These are phyloP conservation scores for Tringa solitaria DNA, from an alignment of 2,113 vertebrate genomes.

Conservation along the genomic window DNA sequence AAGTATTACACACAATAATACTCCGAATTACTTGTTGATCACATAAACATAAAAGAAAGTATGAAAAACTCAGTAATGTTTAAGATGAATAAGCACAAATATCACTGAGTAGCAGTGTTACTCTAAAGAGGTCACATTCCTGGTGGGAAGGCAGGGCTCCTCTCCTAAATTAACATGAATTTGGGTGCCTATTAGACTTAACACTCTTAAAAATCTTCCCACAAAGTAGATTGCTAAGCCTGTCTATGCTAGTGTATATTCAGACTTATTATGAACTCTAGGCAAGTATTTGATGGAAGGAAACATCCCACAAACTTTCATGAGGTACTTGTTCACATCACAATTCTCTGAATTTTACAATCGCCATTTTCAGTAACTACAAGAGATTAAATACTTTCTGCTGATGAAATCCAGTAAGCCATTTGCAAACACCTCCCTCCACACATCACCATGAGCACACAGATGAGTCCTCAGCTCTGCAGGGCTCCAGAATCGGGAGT, in stretches of 20 bases:
- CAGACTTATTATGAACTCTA: neutral
- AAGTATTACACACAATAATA: neutral
- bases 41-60: neutral
- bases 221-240: neutral
- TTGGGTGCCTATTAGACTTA: neutral
- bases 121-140: neutral
- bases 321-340: neutral
- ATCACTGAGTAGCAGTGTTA: neutral
- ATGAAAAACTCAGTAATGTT: neutral
- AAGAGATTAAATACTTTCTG: neutral
- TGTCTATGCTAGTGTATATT: neutral
- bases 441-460: neutral
- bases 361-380: neutral
- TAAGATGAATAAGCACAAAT: neutral
- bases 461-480: neutral
- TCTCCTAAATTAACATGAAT: neutral
- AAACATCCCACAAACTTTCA: neutral
- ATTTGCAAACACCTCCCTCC: neutral
- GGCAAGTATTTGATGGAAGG: neutral
- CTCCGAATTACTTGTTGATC: neutral
- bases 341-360: neutral
- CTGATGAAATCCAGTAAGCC: neutral
- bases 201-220: neutral
- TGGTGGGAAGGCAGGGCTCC: neutral
- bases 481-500: rapidly evolving